Percentiles rank a stretch among this genome's conserved stretches.
These are phyloP conservation scores for Alectura lathami DNA, from an alignment of 2,113 vertebrate genomes.

Conservation along the genomic window DNA sequence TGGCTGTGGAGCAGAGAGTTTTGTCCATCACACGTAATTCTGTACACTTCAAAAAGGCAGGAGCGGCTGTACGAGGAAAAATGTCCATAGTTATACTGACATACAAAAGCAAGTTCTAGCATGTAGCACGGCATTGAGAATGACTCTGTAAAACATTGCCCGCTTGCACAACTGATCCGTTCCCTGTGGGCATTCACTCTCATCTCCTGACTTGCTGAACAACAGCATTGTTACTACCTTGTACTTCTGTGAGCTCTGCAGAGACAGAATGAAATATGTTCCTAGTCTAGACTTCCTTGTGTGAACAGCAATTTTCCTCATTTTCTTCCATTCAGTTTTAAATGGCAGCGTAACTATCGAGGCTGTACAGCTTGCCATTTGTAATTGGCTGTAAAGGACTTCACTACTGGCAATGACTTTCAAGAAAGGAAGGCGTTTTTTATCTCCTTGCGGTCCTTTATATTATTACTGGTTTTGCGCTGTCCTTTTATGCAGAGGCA, in stretches of 20 bases:
- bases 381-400: neutral
- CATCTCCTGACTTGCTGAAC: slow-evolving; percentile 41
- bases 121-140: neutral
- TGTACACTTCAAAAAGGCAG: neutral
- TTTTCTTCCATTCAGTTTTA: neutral
- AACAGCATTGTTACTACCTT: slow-evolving; percentile 9
- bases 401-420: neutral
- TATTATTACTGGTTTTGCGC: neutral
- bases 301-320: slow-evolving; percentile 7
- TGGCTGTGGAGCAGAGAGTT: neutral
- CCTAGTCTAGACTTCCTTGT: neutral
- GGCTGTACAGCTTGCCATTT: neutral
- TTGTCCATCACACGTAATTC: neutral
- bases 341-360: neutral
- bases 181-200: neutral
- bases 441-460: neutral
- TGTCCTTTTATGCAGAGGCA: neutral
- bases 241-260: neutral
- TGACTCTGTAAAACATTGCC: neutral
- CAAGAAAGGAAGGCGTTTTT: neutral
- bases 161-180: neutral
- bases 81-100: neutral
- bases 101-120: neutral
- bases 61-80: neutral
- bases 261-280: neutral